Conservation (phyloP, 2,888 invertebrate species). For the Habroteleia sp. region DNA sequence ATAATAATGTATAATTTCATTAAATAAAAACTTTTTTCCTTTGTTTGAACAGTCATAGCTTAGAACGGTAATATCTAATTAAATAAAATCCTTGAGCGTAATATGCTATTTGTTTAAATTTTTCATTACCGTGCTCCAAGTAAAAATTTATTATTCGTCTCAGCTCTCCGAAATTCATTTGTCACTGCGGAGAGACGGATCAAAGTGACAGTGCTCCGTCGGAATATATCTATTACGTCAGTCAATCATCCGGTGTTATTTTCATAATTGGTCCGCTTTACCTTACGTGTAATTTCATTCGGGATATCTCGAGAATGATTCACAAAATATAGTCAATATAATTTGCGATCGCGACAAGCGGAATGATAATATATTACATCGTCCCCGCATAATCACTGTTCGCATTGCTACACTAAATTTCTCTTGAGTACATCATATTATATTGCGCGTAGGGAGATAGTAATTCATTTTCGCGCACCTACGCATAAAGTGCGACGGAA, state of each 20-base stretch:
- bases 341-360: conserved; percentile 36
- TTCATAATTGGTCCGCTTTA: conserved; percentile 23
- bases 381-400: conserved; percentile 32
- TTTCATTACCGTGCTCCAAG: too few relatives aligned
- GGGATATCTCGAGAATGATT: conserved; percentile 16
- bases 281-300: conserved; percentile 19
- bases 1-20: too few relatives aligned
- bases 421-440: conserved; percentile 51
- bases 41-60: too few relatives aligned
- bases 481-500: conserved; percentile 46
- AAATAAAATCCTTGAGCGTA: too few relatives aligned
- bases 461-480: conserved; percentile 59
- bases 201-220: too few relatives aligned
- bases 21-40: too few relatives aligned
- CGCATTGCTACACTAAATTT: conserved; percentile 39
- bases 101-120: too few relatives aligned
- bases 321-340: conserved; percentile 43
- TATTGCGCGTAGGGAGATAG: conserved; percentile 23
- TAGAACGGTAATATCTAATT: too few relatives aligned
- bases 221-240: too few relatives aligned
- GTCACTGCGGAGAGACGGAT: too few relatives aligned
- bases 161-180: too few relatives aligned
- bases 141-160: too few relatives aligned
- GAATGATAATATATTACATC: conserved; percentile 43
- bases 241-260: conserved; percentile 25